Evolutionary conservation across 2,797 vertebrate genomes (phyloP), one percentile per base, ranked within the genome.

Genomic region (Tachyglossus aculeatus): DNA sequence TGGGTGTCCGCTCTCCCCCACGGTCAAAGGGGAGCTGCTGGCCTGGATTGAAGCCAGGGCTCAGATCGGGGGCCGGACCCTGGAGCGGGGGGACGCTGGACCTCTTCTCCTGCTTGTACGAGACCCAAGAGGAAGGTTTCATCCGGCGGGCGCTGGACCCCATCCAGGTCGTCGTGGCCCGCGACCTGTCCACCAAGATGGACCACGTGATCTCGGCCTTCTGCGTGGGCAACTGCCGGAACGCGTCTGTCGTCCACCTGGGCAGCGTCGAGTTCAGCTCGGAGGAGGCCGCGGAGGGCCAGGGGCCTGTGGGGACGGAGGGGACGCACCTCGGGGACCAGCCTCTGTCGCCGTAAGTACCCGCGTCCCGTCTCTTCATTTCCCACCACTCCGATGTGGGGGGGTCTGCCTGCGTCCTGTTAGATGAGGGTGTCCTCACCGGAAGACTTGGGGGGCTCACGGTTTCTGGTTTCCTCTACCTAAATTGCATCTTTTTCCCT

Each of bases 61-160:
- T 1, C 64, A 3, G 3, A 76, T 33, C 5, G 9, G 9, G 2
- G 77, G 61, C 7, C 41, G 16, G 12, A 62, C 50, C 3, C 67
- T 71, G 59, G 80, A 78, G 36, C 31, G 1, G 4, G 82, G 78
- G 9, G 12, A n/a, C 75, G 14, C 12, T 85, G 69, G 88, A 88
- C 53, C 4, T 82, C 16, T 79, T 87, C 56, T 43, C 78, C 68
- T 86, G 78, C 1, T 53, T 88, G 25, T 78, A 85, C 0, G 78
- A 86, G 58, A 69, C 71, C 25, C 85, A 86, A 36, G 86, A 90
- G 1, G 29, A 70, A 13, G 40, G 4, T 0, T 78, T 83, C 3
- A 63, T 82, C 47, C 78, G 16, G 0, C 13, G 37, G 1, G 78
- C 86, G 4, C 53, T 87, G 45, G 34, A 57, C 19, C 73, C 38